Percentiles rank a stretch among this genome's conserved stretches.
Evolutionary conservation across 1,140 invertebrate genomes (phyloP).

Genomic region (Lepidurus apus): DNA sequence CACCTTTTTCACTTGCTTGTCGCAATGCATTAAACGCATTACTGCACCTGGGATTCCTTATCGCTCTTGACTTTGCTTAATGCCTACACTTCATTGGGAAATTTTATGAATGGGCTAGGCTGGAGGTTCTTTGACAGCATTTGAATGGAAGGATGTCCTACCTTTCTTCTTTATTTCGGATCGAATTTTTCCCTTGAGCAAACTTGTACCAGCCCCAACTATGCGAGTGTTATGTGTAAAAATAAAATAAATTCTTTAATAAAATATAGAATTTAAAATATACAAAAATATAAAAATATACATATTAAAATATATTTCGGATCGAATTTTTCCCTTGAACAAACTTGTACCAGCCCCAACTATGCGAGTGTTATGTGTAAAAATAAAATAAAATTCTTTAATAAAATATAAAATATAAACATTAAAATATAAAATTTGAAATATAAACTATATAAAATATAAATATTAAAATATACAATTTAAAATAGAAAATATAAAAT

Average conservation of each 20-base stretch:
- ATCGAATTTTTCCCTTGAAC: neutral
- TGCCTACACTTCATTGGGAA: conserved; percentile 5
- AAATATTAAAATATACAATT: too few relatives aligned
- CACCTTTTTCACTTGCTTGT: neutral
- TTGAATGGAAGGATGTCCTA: neutral
- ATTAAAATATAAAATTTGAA: too few relatives aligned
- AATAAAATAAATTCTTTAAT: too few relatives aligned
- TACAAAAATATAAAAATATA: too few relatives aligned
- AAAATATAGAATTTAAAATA: too few relatives aligned
- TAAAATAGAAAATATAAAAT: too few relatives aligned
- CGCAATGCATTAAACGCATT: conserved; percentile 12
- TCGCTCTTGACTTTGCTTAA: conserved; percentile 15
- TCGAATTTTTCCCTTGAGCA: neutral
- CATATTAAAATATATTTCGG: too few relatives aligned
- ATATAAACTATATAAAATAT: too few relatives aligned
- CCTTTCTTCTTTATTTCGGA: neutral
- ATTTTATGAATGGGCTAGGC: neutral
- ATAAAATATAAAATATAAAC: too few relatives aligned
- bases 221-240: neutral
- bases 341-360: neutral
- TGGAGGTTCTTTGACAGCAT: neutral
- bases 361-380: neutral
- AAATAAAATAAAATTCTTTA: too few relatives aligned
- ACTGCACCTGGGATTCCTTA: neutral
- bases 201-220: neutral